Base-by-base conservation (phyloP, 2,888 invertebrate genomes). In the Tetropium fuscum region DNA sequence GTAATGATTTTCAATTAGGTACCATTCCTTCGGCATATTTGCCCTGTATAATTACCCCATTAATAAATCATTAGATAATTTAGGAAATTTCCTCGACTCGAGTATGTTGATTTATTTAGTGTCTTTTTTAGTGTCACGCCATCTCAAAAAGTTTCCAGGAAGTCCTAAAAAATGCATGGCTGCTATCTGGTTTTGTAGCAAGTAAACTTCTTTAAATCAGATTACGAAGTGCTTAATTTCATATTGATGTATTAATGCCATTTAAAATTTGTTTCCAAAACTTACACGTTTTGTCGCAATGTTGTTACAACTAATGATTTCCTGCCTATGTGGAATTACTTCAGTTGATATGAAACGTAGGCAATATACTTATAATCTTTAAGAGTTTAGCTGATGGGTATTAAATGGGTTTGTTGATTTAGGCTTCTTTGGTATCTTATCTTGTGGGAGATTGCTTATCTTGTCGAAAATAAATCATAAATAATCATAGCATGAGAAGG, bases 41-140 rank as follows among this genome's bases (percentile, higher is more conserved):
- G 27, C 22, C 34, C 40, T 53, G 53, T 43, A n/a, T 32, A 53
- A 58, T 58, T 58, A 53, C 53, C 32, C 27, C 19, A 41, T 58
- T 53, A 58, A 58, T 58, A 53, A 58, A 36, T 40, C 41, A 58
- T 32, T 20, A 27, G 1, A 32, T 45, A 53, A 47, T 53, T 10
- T 32, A 32, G 32, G 40, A 15, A 19, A 11, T 36, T 56, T 30
- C 40, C 34, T 19, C 10, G 27, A 32, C 30, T 41, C 40, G 38
- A 27, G 53, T 25, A 20, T 22, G 38, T 53, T 58, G 20, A 41
- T 58, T 58, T 58, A 58, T 58, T 58, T 47, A 58, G 22, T 27
- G 11, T 16, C 38, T 18, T 8, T 34, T 32, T 22, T 53, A 41
- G 40, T 53, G 58, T 58, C 53, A 58, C 58, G 58, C 40, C 27